Percentiles rank a stretch among this genome's conserved stretches.
These are phyloP conservation scores for Petrophora chlorosata DNA, from an alignment of 2,888 invertebrate species.

Conservation along the genomic window DNA sequence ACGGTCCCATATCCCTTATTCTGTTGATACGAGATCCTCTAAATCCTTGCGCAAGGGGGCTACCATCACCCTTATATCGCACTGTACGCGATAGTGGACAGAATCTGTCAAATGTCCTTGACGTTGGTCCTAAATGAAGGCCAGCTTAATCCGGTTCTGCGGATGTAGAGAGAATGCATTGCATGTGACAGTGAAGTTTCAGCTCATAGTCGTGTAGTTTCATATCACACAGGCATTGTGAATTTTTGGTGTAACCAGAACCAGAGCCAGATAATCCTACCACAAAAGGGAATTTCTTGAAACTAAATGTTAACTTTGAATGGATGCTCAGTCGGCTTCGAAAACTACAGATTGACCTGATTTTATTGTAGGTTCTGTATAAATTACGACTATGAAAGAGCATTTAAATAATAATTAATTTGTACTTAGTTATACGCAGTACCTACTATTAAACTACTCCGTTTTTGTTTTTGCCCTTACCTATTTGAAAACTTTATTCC, in stretches of 20 bases:
- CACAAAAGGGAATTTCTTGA: constrained; percentile 5
- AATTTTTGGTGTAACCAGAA: constrained; percentile 8
- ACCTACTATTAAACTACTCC: no score
- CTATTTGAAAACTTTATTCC: no score
- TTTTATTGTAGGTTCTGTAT: not conserved
- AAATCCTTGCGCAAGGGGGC: constrained; percentile 60
- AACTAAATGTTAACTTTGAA: constrained; percentile 5
- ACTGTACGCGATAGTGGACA: not conserved
- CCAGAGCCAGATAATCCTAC: not conserved
- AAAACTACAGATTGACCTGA: no score
- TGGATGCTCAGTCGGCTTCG: not conserved
- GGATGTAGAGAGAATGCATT: constrained; percentile 17
- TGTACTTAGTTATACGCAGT: no score
- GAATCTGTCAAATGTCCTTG: constrained; percentile 5
- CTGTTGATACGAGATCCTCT: constrained; percentile 57
- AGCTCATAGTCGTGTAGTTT: constrained; percentile 1
- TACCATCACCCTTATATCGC: constrained; percentile 15
- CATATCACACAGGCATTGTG: constrained; percentile 15
- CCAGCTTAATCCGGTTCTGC: constrained; percentile 1
- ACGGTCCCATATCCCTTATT: constrained; percentile 55
- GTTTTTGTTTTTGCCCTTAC: no score
- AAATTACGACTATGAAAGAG: no score
- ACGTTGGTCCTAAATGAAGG: not conserved
- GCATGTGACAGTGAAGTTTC: constrained; percentile 12
- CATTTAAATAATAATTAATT: no score